Conservation (phyloP, 2,888 invertebrate species). For the Cantharis lateralis region DNA sequence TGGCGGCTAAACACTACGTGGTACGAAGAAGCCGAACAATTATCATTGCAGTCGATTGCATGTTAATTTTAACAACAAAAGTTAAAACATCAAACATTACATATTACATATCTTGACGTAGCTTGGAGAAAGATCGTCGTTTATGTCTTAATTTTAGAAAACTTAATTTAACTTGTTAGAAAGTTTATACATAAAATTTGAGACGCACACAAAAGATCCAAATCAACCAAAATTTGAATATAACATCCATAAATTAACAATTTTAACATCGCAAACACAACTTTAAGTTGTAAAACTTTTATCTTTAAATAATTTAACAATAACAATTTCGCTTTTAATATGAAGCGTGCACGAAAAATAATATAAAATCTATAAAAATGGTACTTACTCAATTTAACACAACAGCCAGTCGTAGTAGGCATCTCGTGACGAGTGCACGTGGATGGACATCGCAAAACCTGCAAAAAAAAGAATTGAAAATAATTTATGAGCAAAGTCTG, state of each 20-base stretch:
- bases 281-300: neutral
- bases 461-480: neutral
- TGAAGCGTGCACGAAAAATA: neutral
- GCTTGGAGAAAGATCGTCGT: neutral
- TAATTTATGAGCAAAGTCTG: too few species aligned
- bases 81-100: neutral
- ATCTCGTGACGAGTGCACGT: neutral
- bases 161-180: neutral
- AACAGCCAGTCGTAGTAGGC: neutral
- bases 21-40: slow-evolving; percentile 34
- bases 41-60: slow-evolving; percentile 32
- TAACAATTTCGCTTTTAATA: neutral
- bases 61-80: slow-evolving; percentile 31
- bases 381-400: neutral
- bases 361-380: neutral
- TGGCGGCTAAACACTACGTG: slow-evolving; percentile 31
- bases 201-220: neutral
- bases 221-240: neutral
- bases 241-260: neutral
- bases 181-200: slow-evolving; percentile 2
- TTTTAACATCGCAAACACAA: neutral
- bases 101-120: neutral
- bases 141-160: neutral
- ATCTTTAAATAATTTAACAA: neutral
- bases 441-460: neutral